Conservation (phyloP, 1,140 invertebrate genomes). For the Planococcus citri region DNA sequence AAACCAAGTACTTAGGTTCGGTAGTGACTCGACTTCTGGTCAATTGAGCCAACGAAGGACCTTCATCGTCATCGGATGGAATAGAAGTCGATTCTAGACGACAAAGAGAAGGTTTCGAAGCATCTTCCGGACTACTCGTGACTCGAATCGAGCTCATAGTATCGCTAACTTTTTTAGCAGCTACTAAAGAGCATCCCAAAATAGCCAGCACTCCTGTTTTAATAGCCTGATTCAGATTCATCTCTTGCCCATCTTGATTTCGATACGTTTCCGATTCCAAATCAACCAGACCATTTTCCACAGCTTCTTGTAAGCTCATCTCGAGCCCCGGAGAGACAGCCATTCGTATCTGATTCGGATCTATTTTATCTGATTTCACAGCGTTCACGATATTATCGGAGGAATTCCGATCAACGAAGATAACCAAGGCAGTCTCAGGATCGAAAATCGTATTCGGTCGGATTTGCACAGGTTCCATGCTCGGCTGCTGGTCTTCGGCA, state of each 20-base stretch:
- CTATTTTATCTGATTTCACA: constrained; percentile 49
- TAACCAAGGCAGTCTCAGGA: constrained; percentile 54
- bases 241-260: constrained; percentile 47
- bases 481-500: constrained; percentile 36
- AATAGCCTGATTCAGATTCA: constrained; percentile 58
- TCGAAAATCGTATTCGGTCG: constrained; percentile 58
- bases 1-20: constrained; percentile 54
- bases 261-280: constrained; percentile 55
- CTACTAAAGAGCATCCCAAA: constrained; percentile 47
- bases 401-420: constrained; percentile 52
- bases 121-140: neutral
- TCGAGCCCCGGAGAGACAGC: constrained; percentile 39
- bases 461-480: constrained; percentile 52
- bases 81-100: neutral
- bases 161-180: neutral
- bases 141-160: neutral
- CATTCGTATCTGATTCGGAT: neutral
- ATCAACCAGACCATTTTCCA: constrained; percentile 60
- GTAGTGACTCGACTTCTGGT: constrained; percentile 45
- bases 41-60: constrained; percentile 35
- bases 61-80: neutral
- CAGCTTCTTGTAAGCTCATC: constrained; percentile 61
- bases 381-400: constrained; percentile 38
- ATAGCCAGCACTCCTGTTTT: constrained; percentile 58
- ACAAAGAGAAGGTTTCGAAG: neutral